Evolutionary conservation across 35 echinoderm and acorn worm species (phyloP), one percentile per base, ranked within the genome.

Genomic region (Holothuria glaberrima): DNA sequence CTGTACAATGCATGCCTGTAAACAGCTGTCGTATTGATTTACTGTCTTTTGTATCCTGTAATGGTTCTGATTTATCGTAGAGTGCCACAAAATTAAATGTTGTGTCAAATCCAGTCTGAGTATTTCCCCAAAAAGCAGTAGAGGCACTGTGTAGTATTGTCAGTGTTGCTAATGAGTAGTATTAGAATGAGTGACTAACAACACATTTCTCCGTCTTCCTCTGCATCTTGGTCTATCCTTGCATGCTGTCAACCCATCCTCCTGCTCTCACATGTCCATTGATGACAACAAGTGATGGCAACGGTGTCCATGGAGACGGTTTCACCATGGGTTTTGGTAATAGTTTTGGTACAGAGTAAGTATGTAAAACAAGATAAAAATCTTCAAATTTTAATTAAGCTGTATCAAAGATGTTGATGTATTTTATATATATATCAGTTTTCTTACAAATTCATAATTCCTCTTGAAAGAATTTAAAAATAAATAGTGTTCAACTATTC

Each of bases 201-300:
- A 75, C 46, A 44, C 34, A 36, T 19, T 41, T 31, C 30, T 34
- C 67, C 69, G 30, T 73, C 71, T 75, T 44, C 46, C 46, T 21
- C 35, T 75, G 71, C 71, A 75, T 75, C 71, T 75, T 75, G 71
- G 35, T 44, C 71, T 41, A 16, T 75, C 71, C 46, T 75, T 75
- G 71, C 71, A 75, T 75, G 71, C 33, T 75, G 71, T 41, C 46
- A 41, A 41, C 36, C 36, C 71, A 44, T 75, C 71, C 46, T 75
- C 71, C 30, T 24, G 20, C 10, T 33, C 46, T 75, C 71, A 75
- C 71, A 38, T 19, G 9, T 44, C 71, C 28, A 16, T 75, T 14
- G 34, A 21, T 20, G 34, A 75, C 71, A 35, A 75, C 30, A n/a
- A 21, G 21, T 44, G 16, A 21, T 75, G 16, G 20, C 35, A 75